phyloP scores from a whole-genome alignment of 2,797 vertebrate genomes.

The Odontamblyopus rebecca region DNA sequence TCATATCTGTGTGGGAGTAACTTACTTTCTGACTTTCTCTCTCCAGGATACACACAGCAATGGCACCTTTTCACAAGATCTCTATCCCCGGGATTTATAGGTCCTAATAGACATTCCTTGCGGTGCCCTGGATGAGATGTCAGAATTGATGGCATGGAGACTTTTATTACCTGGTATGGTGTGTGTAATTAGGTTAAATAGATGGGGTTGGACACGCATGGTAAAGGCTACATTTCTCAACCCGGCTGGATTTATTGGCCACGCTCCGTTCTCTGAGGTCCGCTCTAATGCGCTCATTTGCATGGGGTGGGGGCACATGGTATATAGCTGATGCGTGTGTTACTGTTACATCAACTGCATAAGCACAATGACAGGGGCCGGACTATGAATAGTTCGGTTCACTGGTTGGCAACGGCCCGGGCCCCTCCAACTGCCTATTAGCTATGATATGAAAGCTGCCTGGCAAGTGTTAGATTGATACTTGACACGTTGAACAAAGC shows the following conservation, averaged over 20 bases:
- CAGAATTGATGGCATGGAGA: constrained; percentile 80
- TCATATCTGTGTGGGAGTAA: constrained; percentile 26
- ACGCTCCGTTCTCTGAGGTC: constrained; percentile 67
- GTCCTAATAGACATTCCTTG: constrained; percentile 72
- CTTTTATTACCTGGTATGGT: constrained; percentile 81
- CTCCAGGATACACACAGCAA: constrained; percentile 24
- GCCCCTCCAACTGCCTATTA: constrained; percentile 71
- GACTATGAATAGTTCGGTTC: constrained; percentile 69
- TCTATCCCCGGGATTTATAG: constrained; percentile 69
- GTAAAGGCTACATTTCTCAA: constrained; percentile 77
- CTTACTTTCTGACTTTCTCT: constrained; percentile 25
- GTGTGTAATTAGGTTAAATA: constrained; percentile 84
- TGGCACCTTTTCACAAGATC: constrained; percentile 60
- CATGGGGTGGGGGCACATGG: constrained; percentile 67
- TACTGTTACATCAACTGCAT: constrained; percentile 66
- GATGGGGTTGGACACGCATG: constrained; percentile 77
- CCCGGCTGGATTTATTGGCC: constrained; percentile 78
- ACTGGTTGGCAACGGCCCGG: constrained; percentile 63
- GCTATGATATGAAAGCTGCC: constrained; percentile 74
- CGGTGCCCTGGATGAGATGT: constrained; percentile 71
- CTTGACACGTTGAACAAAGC: constrained; percentile 75
- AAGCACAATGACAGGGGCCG: constrained; percentile 67
- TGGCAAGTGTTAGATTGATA: constrained; percentile 76
- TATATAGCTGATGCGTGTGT: constrained; percentile 69
- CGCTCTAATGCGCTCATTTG: constrained; percentile 77